These are phyloP conservation scores for Drosophila niveifrons DNA, from an alignment of 2,888 invertebrate species.

Conservation along the genomic window DNA sequence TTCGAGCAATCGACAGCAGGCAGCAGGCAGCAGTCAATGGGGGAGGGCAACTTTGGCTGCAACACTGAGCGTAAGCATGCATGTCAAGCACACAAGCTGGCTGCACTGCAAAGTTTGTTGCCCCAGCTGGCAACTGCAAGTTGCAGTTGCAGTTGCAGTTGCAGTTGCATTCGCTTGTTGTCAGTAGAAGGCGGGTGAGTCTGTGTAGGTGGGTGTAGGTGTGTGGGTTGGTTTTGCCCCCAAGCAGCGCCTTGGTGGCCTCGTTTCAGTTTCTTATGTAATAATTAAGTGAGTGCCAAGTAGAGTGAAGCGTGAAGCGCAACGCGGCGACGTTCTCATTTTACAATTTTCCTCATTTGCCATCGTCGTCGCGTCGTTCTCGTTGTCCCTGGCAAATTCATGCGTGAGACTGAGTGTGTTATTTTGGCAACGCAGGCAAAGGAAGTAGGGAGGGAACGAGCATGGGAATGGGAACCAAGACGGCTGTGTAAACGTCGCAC, in stretches of 20 bases:
- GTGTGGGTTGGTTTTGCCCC: conserved; percentile 17
- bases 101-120: conserved; percentile 74
- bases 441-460: conserved; percentile 16
- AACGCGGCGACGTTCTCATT: conserved; percentile 60
- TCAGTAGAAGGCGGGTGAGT: conserved; percentile 28
- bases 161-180: conserved; percentile 40
- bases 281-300: conserved; percentile 79
- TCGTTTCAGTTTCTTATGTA: conserved; percentile 75
- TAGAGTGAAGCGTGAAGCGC: conserved; percentile 74
- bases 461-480: conserved; percentile 39
- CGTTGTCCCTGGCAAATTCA: conserved; percentile 58
- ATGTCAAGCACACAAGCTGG: conserved; percentile 72
- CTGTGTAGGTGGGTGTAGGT: conserved; percentile 7
- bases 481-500: conserved; percentile 66
- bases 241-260: conserved; percentile 68
- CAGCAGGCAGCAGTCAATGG: conserved; percentile 46
- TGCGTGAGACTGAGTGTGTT: conserved; percentile 45
- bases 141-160: conserved; percentile 23
- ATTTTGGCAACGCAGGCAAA: neutral
- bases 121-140: conserved; percentile 63
- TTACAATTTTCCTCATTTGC: conserved; percentile 54
- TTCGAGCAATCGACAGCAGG: neutral
- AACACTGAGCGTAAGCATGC: conserved; percentile 69
- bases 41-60: conserved; percentile 46
- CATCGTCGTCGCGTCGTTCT: conserved; percentile 23